Conservation (phyloP, 1,140 invertebrate species). For the Eriosoma lanigerum region DNA sequence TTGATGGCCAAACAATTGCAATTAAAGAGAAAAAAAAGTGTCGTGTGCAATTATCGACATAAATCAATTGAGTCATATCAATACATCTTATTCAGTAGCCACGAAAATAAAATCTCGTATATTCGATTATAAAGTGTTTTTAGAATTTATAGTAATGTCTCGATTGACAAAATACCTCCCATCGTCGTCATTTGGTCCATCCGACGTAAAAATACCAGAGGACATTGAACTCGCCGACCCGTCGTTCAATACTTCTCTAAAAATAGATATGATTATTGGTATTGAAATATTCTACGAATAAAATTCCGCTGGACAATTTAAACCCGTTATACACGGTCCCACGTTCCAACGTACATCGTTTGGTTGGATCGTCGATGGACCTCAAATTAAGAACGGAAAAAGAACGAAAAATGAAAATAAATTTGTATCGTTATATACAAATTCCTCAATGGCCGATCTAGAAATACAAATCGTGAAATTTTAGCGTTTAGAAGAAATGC, state of each 20-base stretch:
- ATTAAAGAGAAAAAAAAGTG: background rate
- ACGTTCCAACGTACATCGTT: background rate
- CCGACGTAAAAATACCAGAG: background rate
- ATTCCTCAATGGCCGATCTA: background rate
- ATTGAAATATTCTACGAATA: background rate
- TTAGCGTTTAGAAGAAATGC: background rate
- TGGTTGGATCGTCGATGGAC: background rate
- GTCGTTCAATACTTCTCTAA: background rate
- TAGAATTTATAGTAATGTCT: background rate
- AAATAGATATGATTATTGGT: background rate
- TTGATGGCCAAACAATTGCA: background rate
- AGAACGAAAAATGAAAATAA: background rate
- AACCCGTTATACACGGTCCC: background rate
- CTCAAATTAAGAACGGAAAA: background rate
- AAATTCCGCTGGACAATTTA: background rate
- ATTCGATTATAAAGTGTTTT: background rate
- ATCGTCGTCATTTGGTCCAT: background rate
- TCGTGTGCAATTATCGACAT: background rate
- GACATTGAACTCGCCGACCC: background rate
- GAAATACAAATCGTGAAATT: background rate
- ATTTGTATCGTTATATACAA: background rate
- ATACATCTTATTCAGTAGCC: too few relatives aligned
- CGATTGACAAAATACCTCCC: background rate
- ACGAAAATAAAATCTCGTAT: background rate
- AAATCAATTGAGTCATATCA: background rate